A percentile compares a stretch with the other conserved stretches of the same genome.
phyloP scores from a whole-genome alignment of 2,888 invertebrate genomes.

The Ectemnius cavifrons region DNA sequence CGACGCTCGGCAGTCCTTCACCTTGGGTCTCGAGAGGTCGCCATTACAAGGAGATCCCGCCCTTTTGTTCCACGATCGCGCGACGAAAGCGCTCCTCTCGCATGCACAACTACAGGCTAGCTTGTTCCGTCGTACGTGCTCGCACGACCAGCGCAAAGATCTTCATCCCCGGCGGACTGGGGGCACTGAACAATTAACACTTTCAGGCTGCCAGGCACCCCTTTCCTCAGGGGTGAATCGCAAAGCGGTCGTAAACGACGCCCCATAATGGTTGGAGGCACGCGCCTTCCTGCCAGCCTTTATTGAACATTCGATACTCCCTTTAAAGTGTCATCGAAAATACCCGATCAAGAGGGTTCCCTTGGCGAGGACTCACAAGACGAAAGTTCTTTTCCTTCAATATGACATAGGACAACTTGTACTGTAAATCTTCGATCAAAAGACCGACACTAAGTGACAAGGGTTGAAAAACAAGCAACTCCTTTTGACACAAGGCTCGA shows the following conservation, averaged over 20 bases:
- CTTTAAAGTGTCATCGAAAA: too few relatives aligned
- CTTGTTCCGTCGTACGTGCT: slow-evolving; percentile 44
- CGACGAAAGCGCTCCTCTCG: neutral
- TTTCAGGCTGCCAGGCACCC: neutral
- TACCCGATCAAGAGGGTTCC: too few relatives aligned
- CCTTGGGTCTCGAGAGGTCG: slow-evolving; percentile 56
- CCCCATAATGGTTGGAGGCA: neutral
- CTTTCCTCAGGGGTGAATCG: slow-evolving; percentile 1
- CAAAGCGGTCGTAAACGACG: neutral
- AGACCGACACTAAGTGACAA: too few relatives aligned
- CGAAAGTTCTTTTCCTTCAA: too few relatives aligned
- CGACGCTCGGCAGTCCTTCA: slow-evolving; percentile 51
- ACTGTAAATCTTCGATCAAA: too few relatives aligned
- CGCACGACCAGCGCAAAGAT: slow-evolving; percentile 33
- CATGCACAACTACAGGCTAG: slow-evolving; percentile 32
- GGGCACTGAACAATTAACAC: slow-evolving; percentile 3
- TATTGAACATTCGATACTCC: too few relatives aligned
- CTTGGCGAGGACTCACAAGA: too few relatives aligned
- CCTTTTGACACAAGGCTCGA: too few relatives aligned
- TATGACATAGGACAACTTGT: too few relatives aligned
- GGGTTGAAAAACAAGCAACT: too few relatives aligned
- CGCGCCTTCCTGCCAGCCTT: too few relatives aligned
- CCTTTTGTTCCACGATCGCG: slow-evolving; percentile 57
- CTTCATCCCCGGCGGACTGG: neutral
- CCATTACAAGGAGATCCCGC: slow-evolving; percentile 59